Percentiles rank a stretch among this genome's conserved stretches.
Evolutionary conservation across 2,888 invertebrate genomes (phyloP).

Genomic region (Ectobius pallidus): DNA sequence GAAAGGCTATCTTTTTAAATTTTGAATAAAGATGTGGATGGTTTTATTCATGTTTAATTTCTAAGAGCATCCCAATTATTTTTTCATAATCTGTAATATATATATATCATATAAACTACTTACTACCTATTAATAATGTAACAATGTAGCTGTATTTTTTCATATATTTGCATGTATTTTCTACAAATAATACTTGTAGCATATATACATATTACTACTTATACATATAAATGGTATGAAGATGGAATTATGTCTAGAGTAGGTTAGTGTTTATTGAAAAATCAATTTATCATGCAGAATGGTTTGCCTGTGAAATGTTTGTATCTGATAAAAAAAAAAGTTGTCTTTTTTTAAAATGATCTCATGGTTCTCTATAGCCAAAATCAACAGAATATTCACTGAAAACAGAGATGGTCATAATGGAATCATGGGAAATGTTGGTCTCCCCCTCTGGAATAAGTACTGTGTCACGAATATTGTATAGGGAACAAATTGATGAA

Average conservation of each 20-base stretch:
- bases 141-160: conserved; percentile 39
- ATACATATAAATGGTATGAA: conserved; percentile 35
- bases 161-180: conserved; percentile 40
- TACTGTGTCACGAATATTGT: too few species aligned
- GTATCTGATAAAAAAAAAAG: conserved; percentile 5
- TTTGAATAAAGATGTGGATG: conserved; percentile 33
- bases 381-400: not conserved
- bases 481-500: too few species aligned
- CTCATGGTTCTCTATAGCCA: conserved; percentile 19
- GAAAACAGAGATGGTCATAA: not conserved
- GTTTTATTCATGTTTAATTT: conserved; percentile 15
- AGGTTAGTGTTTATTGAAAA: conserved; percentile 12
- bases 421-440: not conserved
- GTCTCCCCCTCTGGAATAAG: not conserved
- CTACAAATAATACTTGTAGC: conserved; percentile 37
- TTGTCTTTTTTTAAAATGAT: conserved; percentile 17
- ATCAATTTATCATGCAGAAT: not conserved
- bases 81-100: conserved; percentile 37
- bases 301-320: conserved; percentile 20
- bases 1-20: conserved; percentile 7
- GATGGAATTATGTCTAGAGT: conserved; percentile 24
- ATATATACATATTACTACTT: conserved; percentile 35
- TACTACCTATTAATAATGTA: conserved; percentile 33
- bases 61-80: conserved; percentile 26
- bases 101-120: conserved; percentile 35